These are phyloP conservation scores for Chelidonichthys spinosus DNA, from an alignment of 2,797 vertebrate genomes.

Conservation along the genomic window DNA sequence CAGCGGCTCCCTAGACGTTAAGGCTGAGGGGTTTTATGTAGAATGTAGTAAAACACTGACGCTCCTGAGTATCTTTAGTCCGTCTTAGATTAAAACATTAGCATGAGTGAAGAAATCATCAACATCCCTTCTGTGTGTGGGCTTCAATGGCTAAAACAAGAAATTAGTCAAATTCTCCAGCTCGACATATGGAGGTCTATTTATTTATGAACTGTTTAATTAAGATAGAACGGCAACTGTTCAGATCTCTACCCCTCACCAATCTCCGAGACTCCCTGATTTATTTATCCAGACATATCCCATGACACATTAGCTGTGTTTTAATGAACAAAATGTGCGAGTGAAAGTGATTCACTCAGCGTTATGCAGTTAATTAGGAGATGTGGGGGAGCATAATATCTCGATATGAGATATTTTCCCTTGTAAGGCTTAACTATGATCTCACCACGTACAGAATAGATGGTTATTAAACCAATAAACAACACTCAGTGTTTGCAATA, in stretches of 20 bases:
- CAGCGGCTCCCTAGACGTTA: neutral
- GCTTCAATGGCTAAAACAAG: slow-evolving; percentile 24
- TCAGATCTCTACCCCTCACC: slow-evolving; percentile 59
- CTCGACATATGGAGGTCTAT: slow-evolving; percentile 57
- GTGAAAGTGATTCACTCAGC: slow-evolving; percentile 65
- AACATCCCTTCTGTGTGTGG: slow-evolving; percentile 16
- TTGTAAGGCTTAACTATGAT: slow-evolving; percentile 28
- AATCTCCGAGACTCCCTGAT: slow-evolving; percentile 56
- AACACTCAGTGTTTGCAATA: slow-evolving; percentile 12
- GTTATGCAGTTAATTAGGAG: slow-evolving; percentile 66
- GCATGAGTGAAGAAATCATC: slow-evolving; percentile 50
- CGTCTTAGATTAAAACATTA: slow-evolving; percentile 33
- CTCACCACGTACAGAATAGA: slow-evolving; percentile 19
- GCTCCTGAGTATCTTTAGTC: slow-evolving; percentile 32
- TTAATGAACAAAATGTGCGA: slow-evolving; percentile 74
- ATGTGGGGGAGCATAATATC: slow-evolving; percentile 35
- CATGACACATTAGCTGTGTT: slow-evolving; percentile 68
- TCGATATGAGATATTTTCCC: slow-evolving; percentile 26
- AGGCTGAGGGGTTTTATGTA: slow-evolving; percentile 3
- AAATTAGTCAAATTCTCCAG: slow-evolving; percentile 40
- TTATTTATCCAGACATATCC: slow-evolving; percentile 68
- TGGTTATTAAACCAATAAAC: slow-evolving; percentile 34
- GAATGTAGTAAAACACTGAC: slow-evolving; percentile 12
- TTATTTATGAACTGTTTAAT: slow-evolving; percentile 77
- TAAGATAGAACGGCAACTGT: slow-evolving; percentile 66